Evolutionary conservation across 2,113 vertebrate genomes (phyloP).

Genomic region (Nipponia nippon): DNA sequence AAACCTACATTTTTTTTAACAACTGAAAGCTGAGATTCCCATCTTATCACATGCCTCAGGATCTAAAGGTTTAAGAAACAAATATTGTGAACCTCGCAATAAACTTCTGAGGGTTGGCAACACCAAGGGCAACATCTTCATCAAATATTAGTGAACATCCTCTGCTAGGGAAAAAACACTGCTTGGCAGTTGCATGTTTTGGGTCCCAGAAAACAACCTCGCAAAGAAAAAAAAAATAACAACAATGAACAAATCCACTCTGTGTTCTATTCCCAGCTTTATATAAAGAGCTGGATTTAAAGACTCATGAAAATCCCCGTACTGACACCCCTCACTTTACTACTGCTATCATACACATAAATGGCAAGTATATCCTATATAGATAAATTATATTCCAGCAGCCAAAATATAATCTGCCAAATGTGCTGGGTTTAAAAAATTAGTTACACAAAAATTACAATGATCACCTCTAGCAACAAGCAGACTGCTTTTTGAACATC

Average conservation of each 20-base stretch:
- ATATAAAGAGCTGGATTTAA: neutral
- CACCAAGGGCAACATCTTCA: conserved; percentile 14
- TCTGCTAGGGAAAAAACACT: neutral
- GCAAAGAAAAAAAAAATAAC: neutral
- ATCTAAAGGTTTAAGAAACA: conserved; percentile 35
- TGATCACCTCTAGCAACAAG: neutral
- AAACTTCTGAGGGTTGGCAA: neutral
- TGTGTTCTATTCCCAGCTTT: neutral
- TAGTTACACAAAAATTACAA: neutral
- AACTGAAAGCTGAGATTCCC: neutral
- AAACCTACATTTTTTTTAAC: neutral
- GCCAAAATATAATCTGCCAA: neutral
- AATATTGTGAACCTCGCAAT: neutral
- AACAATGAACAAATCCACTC: neutral
- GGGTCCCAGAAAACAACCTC: neutral
- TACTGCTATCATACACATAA: neutral
- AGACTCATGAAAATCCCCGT: neutral
- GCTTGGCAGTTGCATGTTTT: neutral
- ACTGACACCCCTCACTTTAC: neutral
- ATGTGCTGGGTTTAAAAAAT: neutral
- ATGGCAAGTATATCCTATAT: neutral
- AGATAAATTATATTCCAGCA: neutral
- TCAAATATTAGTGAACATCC: conserved; percentile 16
- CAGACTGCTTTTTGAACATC: neutral
- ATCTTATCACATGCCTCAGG: conserved; percentile 3